Evolutionary conservation across 2,797 vertebrate genomes (phyloP).

Genomic region (Dallia pectoralis): DNA sequence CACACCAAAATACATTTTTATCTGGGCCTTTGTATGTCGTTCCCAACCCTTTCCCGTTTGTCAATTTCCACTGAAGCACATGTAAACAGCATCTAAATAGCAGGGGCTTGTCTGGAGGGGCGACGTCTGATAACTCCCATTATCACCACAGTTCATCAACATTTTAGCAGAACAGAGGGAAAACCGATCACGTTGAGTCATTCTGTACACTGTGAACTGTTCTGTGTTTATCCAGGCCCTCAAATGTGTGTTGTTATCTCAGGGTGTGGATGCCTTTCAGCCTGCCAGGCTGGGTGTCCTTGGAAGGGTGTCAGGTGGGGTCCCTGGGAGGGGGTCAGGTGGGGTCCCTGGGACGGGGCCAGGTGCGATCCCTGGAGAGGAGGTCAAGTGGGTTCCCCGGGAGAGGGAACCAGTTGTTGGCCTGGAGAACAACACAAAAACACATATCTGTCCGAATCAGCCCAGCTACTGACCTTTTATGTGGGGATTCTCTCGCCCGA

Average conservation of each 20-base stretch:
- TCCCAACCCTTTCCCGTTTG: slow-evolving; percentile 16
- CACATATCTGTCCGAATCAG: slow-evolving; percentile 26
- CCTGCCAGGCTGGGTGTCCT: slow-evolving; percentile 54
- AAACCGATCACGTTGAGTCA: slow-evolving; percentile 43
- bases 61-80: slow-evolving; percentile 10
- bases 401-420: slow-evolving; percentile 65
- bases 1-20: background rate
- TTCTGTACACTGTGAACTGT: slow-evolving; percentile 40
- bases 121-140: slow-evolving; percentile 19
- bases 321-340: too few species aligned
- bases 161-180: slow-evolving; percentile 44
- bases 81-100: background rate
- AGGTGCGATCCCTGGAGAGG: slow-evolving; percentile 67
- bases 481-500: slow-evolving; percentile 20
- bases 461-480: slow-evolving; percentile 22
- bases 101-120: slow-evolving; percentile 12
- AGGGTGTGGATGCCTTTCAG: slow-evolving; percentile 58
- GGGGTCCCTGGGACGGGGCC: slow-evolving; percentile 25
- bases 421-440: slow-evolving; percentile 39
- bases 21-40: slow-evolving; percentile 10
- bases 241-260: slow-evolving; percentile 65
- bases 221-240: slow-evolving; percentile 66
- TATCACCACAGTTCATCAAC: slow-evolving; percentile 42
- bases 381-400: too few species aligned
- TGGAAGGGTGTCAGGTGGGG: slow-evolving; percentile 50